phyloP scores from a whole-genome alignment of 2,113 vertebrate genomes.

The Neogale vison region DNA sequence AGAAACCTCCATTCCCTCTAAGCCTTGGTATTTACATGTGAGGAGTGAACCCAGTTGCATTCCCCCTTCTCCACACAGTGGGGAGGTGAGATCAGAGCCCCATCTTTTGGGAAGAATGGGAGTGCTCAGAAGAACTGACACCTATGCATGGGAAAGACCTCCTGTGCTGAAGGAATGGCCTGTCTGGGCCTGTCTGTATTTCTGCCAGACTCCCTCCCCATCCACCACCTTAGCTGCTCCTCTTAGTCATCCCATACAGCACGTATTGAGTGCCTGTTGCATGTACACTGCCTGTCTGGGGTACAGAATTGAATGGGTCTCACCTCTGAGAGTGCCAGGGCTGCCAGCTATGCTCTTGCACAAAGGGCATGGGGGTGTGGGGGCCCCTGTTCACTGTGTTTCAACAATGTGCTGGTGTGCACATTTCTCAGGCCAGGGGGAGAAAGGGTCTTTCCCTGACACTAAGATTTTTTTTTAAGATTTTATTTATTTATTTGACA shows the following conservation, averaged over 20 bases:
- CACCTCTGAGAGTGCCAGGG: not conserved
- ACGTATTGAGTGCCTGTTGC: too few species aligned
- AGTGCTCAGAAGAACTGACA: not conserved
- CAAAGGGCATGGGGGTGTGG: accelerated
- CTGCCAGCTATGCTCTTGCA: not conserved
- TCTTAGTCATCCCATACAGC: not conserved
- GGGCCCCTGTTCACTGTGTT: not conserved
- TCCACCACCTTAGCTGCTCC: not conserved
- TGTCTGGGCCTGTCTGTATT: not conserved
- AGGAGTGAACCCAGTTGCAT: not conserved
- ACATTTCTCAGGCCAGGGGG: not conserved
- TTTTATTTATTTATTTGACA: too few species aligned
- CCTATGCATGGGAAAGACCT: not conserved
- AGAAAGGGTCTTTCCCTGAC: not conserved
- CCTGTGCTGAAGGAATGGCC: not conserved
- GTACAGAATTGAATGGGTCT: not conserved
- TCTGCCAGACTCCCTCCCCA: not conserved
- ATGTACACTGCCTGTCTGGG: too few species aligned
- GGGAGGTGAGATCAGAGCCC: not conserved
- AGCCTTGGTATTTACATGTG: not conserved
- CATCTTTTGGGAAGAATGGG: too few species aligned
- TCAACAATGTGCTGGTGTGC: too few species aligned
- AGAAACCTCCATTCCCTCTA: too few species aligned
- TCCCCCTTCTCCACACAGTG: not conserved
- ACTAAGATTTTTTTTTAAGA: not conserved